Percentiles rank a stretch among this genome's conserved stretches.
Conservation (phyloP, 2,888 invertebrate species). For the Pyrocoelia pectoralis region DNA sequence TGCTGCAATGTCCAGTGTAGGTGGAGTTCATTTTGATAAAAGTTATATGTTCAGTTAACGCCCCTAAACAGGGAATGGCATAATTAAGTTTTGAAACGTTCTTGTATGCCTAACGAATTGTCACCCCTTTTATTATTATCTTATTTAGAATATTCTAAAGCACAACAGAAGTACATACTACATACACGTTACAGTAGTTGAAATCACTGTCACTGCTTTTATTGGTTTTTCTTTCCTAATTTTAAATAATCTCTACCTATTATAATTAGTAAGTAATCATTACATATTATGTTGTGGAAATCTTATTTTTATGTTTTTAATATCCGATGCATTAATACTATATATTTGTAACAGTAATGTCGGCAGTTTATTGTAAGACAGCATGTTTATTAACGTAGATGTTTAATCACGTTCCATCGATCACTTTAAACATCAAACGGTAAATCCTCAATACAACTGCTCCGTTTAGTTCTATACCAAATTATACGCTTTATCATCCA, state of each 20-base stretch:
- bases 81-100: background rate
- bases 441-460: constrained; percentile 28
- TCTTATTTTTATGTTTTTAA: no score
- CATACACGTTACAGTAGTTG: no score
- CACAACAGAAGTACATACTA: no score
- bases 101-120: background rate
- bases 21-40: background rate
- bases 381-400: background rate
- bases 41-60: background rate
- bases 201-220: no score
- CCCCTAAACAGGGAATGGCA: background rate
- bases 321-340: no score
- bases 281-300: background rate
- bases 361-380: background rate
- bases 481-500: constrained; percentile 23
- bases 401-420: constrained; percentile 18
- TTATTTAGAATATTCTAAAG: no score
- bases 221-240: no score
- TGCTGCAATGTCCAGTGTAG: constrained; percentile 11
- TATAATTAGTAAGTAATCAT: no score
- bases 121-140: no score
- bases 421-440: constrained; percentile 26
- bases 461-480: constrained; percentile 18
- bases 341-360: no score
- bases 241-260: no score